These are phyloP conservation scores for Cryptotermes secundus DNA, from an alignment of 1,140 invertebrate genomes.

Conservation along the genomic window DNA sequence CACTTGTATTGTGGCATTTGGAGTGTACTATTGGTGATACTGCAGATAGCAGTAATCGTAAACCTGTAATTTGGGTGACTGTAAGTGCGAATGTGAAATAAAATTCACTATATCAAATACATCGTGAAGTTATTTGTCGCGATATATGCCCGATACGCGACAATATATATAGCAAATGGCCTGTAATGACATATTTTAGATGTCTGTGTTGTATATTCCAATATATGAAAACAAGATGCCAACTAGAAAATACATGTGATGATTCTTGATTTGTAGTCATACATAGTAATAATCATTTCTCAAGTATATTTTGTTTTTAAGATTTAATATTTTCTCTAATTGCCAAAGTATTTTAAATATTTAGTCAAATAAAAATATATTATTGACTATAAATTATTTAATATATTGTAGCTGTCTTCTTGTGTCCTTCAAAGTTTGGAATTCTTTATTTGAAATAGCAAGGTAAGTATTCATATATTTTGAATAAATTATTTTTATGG, in stretches of 20 bases:
- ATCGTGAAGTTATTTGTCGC: too few relatives aligned
- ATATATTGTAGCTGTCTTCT: background rate
- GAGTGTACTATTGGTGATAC: too few relatives aligned
- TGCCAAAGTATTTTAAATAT: slow-evolving; percentile 11
- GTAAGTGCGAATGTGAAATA: too few relatives aligned
- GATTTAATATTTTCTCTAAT: background rate
- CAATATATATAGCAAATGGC: background rate
- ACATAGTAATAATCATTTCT: background rate
- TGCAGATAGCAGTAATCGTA: too few relatives aligned
- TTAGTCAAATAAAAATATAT: slow-evolving; percentile 1
- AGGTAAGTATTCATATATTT: too few relatives aligned
- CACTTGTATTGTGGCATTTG: too few relatives aligned
- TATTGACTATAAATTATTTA: background rate
- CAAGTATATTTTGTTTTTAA: background rate
- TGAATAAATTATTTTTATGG: too few relatives aligned
- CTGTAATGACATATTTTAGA: background rate
- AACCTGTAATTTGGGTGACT: too few relatives aligned
- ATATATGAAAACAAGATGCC: background rate
- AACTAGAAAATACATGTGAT: background rate
- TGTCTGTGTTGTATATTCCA: background rate
- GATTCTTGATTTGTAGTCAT: background rate
- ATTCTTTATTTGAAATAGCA: too few relatives aligned
- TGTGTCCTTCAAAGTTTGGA: too few relatives aligned
- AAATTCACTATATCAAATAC: too few relatives aligned
- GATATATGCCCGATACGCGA: too few relatives aligned